These are phyloP conservation scores for Papilio elwesi DNA, from an alignment of 2,888 invertebrate genomes.

Conservation along the genomic window DNA sequence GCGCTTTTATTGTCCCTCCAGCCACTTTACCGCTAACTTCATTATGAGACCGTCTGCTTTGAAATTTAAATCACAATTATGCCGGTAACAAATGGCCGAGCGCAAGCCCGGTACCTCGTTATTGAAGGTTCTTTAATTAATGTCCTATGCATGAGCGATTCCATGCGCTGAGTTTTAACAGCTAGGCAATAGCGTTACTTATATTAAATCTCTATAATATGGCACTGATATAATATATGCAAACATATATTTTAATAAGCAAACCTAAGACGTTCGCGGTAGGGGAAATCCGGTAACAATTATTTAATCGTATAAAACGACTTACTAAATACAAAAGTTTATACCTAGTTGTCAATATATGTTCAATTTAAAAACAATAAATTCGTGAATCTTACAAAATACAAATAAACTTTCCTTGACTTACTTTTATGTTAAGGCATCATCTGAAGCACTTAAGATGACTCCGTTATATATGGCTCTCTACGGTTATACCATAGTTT, in stretches of 20 bases:
- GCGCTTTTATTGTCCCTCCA: slow-evolving; percentile 59
- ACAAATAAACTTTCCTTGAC: too few relatives aligned
- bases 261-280: slow-evolving; percentile 1
- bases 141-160: slow-evolving; percentile 36
- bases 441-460: too few relatives aligned
- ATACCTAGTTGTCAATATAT: neutral
- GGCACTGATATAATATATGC: slow-evolving; percentile 13
- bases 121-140: slow-evolving; percentile 37
- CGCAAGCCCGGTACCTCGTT: slow-evolving; percentile 37
- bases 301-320: slow-evolving; percentile 12
- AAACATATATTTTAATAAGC: slow-evolving; percentile 8
- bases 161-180: slow-evolving; percentile 20
- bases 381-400: neutral
- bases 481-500: too few relatives aligned
- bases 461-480: too few relatives aligned
- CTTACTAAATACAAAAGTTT: too few relatives aligned
- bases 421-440: too few relatives aligned
- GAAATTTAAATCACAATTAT: slow-evolving; percentile 68
- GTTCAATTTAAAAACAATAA: neutral
- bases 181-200: slow-evolving; percentile 21
- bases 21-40: slow-evolving; percentile 60
- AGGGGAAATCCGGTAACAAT: slow-evolving; percentile 20
- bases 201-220: slow-evolving; percentile 28
- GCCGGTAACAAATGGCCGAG: slow-evolving; percentile 53
- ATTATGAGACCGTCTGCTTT: slow-evolving; percentile 60